Evolutionary conservation across 2,797 vertebrate genomes (phyloP), one percentile per base, ranked within the genome.

Genomic region (Gambusia yucatana): DNA sequence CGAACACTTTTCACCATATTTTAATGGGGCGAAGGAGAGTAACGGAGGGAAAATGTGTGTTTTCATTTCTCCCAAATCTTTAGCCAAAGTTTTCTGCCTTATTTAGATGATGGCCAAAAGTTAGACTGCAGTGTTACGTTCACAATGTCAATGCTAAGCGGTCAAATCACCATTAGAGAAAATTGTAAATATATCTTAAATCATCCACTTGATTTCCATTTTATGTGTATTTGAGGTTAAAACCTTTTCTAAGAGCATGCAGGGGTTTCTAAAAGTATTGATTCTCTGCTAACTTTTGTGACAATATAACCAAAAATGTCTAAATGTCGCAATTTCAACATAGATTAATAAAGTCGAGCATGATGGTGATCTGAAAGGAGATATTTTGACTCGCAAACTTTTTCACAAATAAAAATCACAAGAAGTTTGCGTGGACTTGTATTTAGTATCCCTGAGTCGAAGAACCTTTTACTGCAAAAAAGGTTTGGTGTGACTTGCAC

Each of bases 1-100:
- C 59, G 10, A 39, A 39, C 63, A 78, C 57, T 78, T 77, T 33
- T 75, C 78, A 43, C 22, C 48, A 47, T 25, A 47, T 48, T 47
- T 52, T 41, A 59, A 67, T 36, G 44, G 17, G 11, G 10, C 36
- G 4, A 22, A 50, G 70, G 41, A 72, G 73, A 72, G 57, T 48
- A 16, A 52, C 1, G 55, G 57, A 73, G 22, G 69, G 57, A 3
- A 22, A 30, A 39, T 36, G 33, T 52, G 52, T 46, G 33, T 36
- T 75, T 75, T 77, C 47, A 36, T 75, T 59, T 57, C 30, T 28
- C 22, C 28, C 33, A 28, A 28, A 50, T 57, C 43, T 41, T 3
- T 59, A 50, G 44, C 30, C 67, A 72, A 65, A 4, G 36, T 39
- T 41, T 14, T 73, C 17, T 30, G 50, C 74, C 74, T 65, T 71